Evolutionary conservation across 1,140 invertebrate species (phyloP), one percentile per base, ranked within the genome.

Genomic region (Heterodera schachtii): DNA sequence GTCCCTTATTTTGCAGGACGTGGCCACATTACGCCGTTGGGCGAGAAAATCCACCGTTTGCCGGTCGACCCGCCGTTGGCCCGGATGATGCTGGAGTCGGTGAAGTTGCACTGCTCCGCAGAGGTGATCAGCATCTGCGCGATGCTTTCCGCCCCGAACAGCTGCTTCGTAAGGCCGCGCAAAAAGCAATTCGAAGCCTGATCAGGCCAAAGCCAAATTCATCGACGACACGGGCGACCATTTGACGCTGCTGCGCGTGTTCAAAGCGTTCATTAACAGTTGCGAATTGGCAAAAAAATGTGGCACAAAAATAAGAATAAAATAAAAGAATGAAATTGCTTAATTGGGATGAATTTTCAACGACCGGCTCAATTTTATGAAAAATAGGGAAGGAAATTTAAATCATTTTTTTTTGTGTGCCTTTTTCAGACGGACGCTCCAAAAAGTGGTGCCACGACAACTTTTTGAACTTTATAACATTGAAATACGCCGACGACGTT

Each of bases 171-270:
- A 81, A 93, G 97, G 90, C 98, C 98, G 46, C 96, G 96, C 91
- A 97, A 99, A 91, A 94, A 95, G n/a, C 96, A 97, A 91, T 98
- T 98, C 91, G 95, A 96, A 70, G 96, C 98, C 4, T n/a, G 98
- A 99, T 91, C 97, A 99, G 91, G 95, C 97, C 83, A 99, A 99
- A 93, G 96, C 97, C 94, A 92, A 96, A 79, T 99, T 99, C 91
- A 97, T 97, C 1, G 97, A 99, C 92, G 97, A 98, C 86, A 97
- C 99, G 91, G 97, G 98, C 44, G 98, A 99, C 91, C 98, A 99
- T 90, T 92, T 99, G 81, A 94, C 97, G 83, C 91, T 99, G 90
- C 92, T 98, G 87, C 94, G 99, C 49, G 93, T 99, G 85, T 94
- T 98, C 90, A 97, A 99, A 90, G 96, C 97, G 44, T 99, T 99